Evolutionary conservation across 2,797 vertebrate species (phyloP).

Genomic region (Catamblyrhynchus diadema): DNA sequence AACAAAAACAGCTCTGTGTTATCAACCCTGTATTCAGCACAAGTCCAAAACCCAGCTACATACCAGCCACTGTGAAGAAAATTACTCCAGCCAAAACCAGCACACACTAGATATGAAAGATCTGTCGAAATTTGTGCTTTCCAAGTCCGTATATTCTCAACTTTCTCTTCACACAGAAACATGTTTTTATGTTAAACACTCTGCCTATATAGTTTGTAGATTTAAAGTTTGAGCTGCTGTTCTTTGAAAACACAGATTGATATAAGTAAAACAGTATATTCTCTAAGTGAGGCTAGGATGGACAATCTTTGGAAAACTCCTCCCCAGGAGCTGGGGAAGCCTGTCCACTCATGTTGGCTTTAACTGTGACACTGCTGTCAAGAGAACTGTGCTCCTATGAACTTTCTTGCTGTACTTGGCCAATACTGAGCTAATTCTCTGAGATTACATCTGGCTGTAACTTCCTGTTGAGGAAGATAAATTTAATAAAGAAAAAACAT

Average conservation of each 20-base stretch:
- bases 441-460: background rate
- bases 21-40: background rate
- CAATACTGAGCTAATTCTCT: background rate
- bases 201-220: background rate
- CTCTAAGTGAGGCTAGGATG: background rate
- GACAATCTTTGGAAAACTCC: background rate
- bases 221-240: background rate
- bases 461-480: background rate
- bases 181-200: fast-evolving
- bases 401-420: background rate
- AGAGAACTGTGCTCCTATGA: background rate
- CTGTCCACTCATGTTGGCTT: background rate
- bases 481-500: background rate
- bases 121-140: background rate
- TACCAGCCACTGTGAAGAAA: background rate
- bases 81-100: background rate
- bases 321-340: background rate
- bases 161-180: background rate
- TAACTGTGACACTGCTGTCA: fast-evolving
- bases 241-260: background rate
- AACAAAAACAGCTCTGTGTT: background rate
- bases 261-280: background rate
- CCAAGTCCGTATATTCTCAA: background rate
- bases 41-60: background rate
- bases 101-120: background rate